Evolutionary conservation across 2,113 vertebrate species (phyloP), one percentile per base, ranked within the genome.

Genomic region (Brachyistius frenatus): DNA sequence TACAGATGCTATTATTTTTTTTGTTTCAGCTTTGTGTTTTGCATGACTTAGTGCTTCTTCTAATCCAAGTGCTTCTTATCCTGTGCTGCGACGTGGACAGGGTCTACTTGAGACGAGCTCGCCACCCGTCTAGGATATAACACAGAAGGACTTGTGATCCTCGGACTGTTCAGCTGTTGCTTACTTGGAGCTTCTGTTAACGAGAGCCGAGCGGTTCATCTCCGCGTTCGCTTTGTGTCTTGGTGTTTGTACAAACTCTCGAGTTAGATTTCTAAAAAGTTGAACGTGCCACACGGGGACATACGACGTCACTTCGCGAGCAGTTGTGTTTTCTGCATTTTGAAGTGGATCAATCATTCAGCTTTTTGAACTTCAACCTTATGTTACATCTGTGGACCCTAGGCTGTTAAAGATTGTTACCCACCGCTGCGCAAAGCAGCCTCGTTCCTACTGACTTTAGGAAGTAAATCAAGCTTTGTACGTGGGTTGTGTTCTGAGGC

Each of bases 1-100:
- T 65, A 73, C 62, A 68, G 49, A 80, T 73, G 66, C 33, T 79
- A 83, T 79, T 57, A 23, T 69, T 73, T 76, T 64, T 64, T 82
- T 81, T 23, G 6, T 70, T 72, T 66, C 32, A 30, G 53, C 57
- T 86, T 82, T 81, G 68, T 84, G 66, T 84, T 88, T 80, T 80
- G 86, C 86, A 87, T 83, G 72, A 85, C 54, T 75, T 74, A 53
- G 83, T 80, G 87, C 73, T 75, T 89, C 73, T 83, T 81, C 76
- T 80, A 78, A 87, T 89, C 89, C 80, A 92, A 93, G 89, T 92
- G 89, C 91, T 93, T 87, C 87, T 90, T 89, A 87, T 73, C 46
- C 61, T 37, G 49, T 33, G 66, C 82, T 68, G 86, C 41, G 66
- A 74, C 44, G 44, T 33, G 31, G 55, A 74, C 56, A n/a, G 15